These are phyloP conservation scores for Drosophila jambulina DNA, from an alignment of 1,140 invertebrate genomes.

Conservation along the genomic window DNA sequence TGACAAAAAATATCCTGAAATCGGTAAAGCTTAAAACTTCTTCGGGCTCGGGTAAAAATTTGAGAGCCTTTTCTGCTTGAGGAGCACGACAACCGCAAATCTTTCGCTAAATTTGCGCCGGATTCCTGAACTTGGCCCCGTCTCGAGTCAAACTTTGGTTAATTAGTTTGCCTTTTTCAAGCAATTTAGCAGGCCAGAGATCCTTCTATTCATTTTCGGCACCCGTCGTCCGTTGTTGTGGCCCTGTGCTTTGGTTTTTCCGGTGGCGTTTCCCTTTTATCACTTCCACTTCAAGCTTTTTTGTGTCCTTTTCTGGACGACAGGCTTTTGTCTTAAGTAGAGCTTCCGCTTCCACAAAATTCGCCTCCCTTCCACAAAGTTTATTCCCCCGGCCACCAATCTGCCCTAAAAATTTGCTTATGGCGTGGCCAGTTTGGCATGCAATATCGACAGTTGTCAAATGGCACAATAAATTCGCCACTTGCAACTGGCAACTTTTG, in stretches of 20 bases:
- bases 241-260: conserved; percentile 62
- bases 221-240: conserved; percentile 19
- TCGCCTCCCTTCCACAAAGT: conserved; percentile 4
- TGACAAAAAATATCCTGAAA: not conserved
- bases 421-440: conserved; percentile 44
- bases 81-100: conserved; percentile 30
- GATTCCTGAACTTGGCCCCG: conserved; percentile 18
- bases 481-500: conserved; percentile 50
- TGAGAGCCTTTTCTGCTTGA: not conserved
- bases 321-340: conserved; percentile 58
- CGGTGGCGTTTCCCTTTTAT: conserved; percentile 58
- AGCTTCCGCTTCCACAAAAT: conserved; percentile 46
- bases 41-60: not conserved
- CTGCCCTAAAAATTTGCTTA: conserved; percentile 63
- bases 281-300: conserved; percentile 28
- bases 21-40: not conserved
- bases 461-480: conserved; percentile 71
- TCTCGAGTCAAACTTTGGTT: conserved; percentile 52
- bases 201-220: conserved; percentile 44
- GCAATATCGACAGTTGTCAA: conserved; percentile 69
- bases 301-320: conserved; percentile 10
- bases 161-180: conserved; percentile 71
- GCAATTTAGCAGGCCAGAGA: conserved; percentile 59
- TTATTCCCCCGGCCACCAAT: not conserved
- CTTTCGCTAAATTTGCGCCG: conserved; percentile 64